Evolutionary conservation across 1,140 invertebrate genomes (phyloP).

Genomic region (Thaumetopoea pityocampa): DNA sequence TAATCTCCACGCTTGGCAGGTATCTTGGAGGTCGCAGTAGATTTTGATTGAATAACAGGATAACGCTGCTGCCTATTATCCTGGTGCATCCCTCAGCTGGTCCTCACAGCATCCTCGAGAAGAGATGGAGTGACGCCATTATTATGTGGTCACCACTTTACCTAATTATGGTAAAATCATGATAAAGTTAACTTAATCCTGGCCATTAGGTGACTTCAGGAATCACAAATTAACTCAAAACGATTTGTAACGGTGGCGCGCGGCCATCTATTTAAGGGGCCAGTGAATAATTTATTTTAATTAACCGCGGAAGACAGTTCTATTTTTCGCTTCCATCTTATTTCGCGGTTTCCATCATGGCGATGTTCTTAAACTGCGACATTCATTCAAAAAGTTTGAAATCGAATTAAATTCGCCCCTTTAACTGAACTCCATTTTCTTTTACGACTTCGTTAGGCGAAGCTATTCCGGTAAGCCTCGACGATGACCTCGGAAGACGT

Average conservation of each 20-base stretch:
- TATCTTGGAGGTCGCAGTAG: too few relatives aligned
- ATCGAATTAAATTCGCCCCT: slow-evolving; percentile 73
- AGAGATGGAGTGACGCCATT: too few relatives aligned
- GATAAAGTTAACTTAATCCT: slow-evolving; percentile 22
- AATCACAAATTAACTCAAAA: slow-evolving; percentile 34
- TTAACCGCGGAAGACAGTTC: slow-evolving; percentile 54
- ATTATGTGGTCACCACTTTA: too few relatives aligned
- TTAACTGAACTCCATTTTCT: slow-evolving; percentile 72
- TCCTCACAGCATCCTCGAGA: too few relatives aligned
- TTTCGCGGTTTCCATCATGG: slow-evolving; percentile 50
- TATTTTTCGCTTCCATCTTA: slow-evolving; percentile 57
- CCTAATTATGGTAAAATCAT: too few relatives aligned
- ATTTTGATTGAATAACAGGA: too few relatives aligned
- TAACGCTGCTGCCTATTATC: too few relatives aligned
- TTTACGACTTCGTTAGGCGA: slow-evolving; percentile 71
- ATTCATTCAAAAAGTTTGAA: slow-evolving; percentile 70
- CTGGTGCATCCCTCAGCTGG: too few relatives aligned
- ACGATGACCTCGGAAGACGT: slow-evolving; percentile 69
- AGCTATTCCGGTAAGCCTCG: slow-evolving; percentile 65
- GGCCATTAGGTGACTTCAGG: slow-evolving; percentile 22
- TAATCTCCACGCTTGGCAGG: too few relatives aligned
- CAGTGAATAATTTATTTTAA: slow-evolving; percentile 68
- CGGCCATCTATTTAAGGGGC: slow-evolving; percentile 39
- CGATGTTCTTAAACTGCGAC: slow-evolving; percentile 50
- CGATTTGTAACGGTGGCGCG: slow-evolving; percentile 35